phyloP scores from a whole-genome alignment of 1,140 invertebrate genomes.

The Trachymyrmex cornetzi region DNA sequence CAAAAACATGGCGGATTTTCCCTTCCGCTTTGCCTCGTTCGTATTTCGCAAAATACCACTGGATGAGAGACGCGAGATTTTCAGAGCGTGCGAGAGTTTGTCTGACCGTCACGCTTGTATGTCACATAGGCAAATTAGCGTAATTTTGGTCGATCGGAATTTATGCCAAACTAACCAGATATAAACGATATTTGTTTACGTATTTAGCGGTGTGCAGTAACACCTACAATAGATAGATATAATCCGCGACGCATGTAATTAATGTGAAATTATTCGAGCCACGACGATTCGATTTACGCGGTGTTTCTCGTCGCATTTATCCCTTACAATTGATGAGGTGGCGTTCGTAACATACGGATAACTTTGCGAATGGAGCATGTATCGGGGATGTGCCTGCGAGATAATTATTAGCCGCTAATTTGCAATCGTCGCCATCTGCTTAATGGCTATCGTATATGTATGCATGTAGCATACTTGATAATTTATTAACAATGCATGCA shows the following conservation, averaged over 20 bases:
- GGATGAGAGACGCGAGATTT: neutral
- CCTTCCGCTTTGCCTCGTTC: neutral
- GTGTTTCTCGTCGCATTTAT: slow-evolving; percentile 64
- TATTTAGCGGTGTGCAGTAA: slow-evolving; percentile 1
- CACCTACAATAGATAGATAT: slow-evolving; percentile 16
- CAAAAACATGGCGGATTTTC: slow-evolving; percentile 23
- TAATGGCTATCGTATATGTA: slow-evolving; percentile 30
- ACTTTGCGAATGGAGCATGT: slow-evolving; percentile 57
- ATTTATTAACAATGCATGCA: slow-evolving; percentile 55
- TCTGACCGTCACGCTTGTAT: neutral
- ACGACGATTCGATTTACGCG: slow-evolving; percentile 7
- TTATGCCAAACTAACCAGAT: slow-evolving; percentile 22
- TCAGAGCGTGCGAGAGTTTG: neutral
- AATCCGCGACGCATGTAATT: slow-evolving; percentile 59
- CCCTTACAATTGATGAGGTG: slow-evolving; percentile 69
- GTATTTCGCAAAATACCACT: slow-evolving; percentile 3
- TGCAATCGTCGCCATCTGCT: slow-evolving; percentile 65
- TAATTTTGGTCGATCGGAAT: slow-evolving; percentile 25
- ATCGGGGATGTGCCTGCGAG: slow-evolving; percentile 8
- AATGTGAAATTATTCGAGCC: slow-evolving; percentile 70
- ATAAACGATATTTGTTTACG: slow-evolving; percentile 48
- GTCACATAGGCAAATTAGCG: slow-evolving; percentile 28
- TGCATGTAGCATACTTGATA: slow-evolving; percentile 35
- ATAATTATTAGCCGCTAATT: slow-evolving; percentile 71
- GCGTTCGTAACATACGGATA: slow-evolving; percentile 60